Conservation (phyloP, 1,140 invertebrate species). For the Pogonomyrmex barbatus region DNA sequence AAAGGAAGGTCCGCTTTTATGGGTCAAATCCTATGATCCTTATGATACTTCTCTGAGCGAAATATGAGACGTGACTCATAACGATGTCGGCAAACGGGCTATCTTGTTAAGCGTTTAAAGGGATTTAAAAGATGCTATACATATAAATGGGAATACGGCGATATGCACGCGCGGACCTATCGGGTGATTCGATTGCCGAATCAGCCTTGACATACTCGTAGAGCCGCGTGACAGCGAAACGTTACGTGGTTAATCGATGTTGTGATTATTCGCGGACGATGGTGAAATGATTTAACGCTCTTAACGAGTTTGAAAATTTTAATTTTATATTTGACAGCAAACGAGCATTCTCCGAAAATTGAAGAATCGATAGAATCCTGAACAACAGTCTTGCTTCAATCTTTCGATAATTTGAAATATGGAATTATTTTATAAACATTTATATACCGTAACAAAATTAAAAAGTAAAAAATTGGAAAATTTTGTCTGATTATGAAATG, state of each 20-base stretch:
- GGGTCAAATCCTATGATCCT: not conserved
- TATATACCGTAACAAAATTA: not conserved
- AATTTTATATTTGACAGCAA: not conserved
- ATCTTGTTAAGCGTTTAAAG: constrained; percentile 24
- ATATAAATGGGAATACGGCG: constrained; percentile 10
- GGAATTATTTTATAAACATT: not conserved
- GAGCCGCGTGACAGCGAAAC: constrained; percentile 35
- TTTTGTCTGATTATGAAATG: not conserved
- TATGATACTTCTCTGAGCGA: not conserved
- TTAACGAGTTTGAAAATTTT: not conserved
- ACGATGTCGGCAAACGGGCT: not conserved
- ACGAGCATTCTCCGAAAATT: not conserved
- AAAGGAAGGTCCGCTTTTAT: not conserved
- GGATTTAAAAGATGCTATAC: not conserved
- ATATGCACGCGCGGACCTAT: constrained; percentile 7
- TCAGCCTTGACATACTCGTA: constrained; percentile 69
- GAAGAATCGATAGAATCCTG: not conserved
- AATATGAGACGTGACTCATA: not conserved
- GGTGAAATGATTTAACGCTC: not conserved
- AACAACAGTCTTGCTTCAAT: not conserved
- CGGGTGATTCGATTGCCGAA: constrained; percentile 44
- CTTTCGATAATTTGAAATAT: not conserved
- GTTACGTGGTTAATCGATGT: constrained; percentile 28
- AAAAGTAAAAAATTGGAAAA: not conserved
- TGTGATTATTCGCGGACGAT: constrained; percentile 4